Evolutionary conservation across 2,113 vertebrate genomes (phyloP).

Genomic region (Dasyurus viverrinus): DNA sequence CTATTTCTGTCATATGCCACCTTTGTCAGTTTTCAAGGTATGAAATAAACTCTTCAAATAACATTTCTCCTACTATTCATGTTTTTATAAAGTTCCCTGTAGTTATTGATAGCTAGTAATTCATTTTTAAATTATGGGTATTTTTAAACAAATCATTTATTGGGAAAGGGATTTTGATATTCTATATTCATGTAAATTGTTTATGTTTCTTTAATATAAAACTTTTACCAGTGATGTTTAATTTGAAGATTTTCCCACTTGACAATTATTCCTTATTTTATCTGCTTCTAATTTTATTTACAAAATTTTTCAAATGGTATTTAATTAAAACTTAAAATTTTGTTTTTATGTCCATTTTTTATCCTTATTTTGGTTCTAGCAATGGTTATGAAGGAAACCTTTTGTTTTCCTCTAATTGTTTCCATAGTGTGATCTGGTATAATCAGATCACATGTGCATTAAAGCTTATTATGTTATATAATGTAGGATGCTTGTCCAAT

Average conservation of each 20-base stretch:
- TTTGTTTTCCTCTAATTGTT: not conserved
- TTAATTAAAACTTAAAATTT: not conserved
- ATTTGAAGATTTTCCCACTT: not conserved
- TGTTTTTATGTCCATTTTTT: not conserved
- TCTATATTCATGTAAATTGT: not conserved
- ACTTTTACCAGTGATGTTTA: not conserved
- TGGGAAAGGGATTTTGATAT: not conserved
- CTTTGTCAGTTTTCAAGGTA: not conserved
- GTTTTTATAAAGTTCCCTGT: not conserved
- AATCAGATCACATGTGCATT: not conserved
- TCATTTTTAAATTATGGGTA: not conserved
- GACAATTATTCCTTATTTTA: not conserved
- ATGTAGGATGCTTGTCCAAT: not conserved
- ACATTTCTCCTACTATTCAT: not conserved
- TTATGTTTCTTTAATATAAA: not conserved
- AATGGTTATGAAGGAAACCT: not conserved
- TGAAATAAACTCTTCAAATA: not conserved
- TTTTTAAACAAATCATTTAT: not conserved
- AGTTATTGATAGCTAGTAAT: not conserved
- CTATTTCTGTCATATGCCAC: not conserved
- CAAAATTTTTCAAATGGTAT: not conserved
- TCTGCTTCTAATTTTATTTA: not conserved
- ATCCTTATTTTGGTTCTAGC: not conserved
- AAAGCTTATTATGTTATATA: not conserved
- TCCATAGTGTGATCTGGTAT: not conserved